Conservation (phyloP, 2,888 invertebrate genomes). For the Pomacea canaliculata region DNA sequence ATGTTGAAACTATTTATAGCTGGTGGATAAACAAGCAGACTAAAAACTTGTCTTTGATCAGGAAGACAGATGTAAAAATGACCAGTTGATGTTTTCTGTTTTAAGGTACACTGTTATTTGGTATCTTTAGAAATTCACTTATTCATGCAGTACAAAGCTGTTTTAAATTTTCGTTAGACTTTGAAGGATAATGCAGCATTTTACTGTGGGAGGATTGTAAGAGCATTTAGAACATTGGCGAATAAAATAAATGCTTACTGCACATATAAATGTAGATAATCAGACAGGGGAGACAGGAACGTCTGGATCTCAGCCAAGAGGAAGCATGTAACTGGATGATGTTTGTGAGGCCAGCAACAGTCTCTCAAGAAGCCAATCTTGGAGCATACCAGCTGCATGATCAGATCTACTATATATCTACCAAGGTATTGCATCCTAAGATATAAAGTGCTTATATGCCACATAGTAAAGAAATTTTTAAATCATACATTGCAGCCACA, state of each 20-base stretch:
- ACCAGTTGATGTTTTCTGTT: too few species aligned
- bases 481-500: too few species aligned
- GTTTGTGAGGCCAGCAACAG: slow-evolving; percentile 78
- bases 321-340: slow-evolving; percentile 82
- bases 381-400: slow-evolving; percentile 75
- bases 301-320: slow-evolving; percentile 63
- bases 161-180: not conserved
- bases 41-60: too few species aligned
- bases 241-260: not conserved
- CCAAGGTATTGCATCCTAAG: slow-evolving; percentile 45
- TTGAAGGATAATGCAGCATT: not conserved
- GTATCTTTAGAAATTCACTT: too few species aligned
- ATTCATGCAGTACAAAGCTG: too few species aligned
- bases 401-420: slow-evolving; percentile 59
- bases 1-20: too few species aligned
- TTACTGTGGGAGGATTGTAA: too few species aligned
- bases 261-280: slow-evolving; percentile 3
- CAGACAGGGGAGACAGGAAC: slow-evolving; percentile 11
- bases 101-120: too few species aligned
- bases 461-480: not conserved
- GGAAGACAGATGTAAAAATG: too few species aligned
- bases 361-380: slow-evolving; percentile 78
- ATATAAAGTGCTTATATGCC: not conserved
- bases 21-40: too few species aligned
- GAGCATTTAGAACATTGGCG: too few species aligned